phyloP scores from a whole-genome alignment of 2,113 vertebrate species.

The Chiloscyllium plagiosum region DNA sequence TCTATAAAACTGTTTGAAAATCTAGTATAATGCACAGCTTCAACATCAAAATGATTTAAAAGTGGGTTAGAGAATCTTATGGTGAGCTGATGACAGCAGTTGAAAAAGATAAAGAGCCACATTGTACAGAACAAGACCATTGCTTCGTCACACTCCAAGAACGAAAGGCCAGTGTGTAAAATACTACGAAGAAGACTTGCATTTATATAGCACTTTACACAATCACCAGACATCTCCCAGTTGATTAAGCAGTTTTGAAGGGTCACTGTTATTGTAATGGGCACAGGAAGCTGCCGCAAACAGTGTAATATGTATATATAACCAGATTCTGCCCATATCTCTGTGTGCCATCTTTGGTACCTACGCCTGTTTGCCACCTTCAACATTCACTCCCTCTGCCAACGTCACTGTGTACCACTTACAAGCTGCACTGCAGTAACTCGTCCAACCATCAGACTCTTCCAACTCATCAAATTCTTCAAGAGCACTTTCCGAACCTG shows the following conservation, averaged over 20 bases:
- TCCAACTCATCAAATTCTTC: too few relatives aligned
- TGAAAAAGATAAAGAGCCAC: not conserved
- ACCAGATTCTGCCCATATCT: too few relatives aligned
- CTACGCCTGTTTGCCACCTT: too few relatives aligned
- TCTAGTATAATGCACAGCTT: not conserved
- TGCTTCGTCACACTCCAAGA: not conserved
- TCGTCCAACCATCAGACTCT: too few relatives aligned
- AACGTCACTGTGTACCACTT: too few relatives aligned
- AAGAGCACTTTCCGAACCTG: too few relatives aligned
- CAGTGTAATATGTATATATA: too few relatives aligned
- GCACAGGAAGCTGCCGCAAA: not conserved
- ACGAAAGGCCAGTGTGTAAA: not conserved
- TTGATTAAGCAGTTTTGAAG: not conserved
- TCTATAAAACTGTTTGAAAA: not conserved
- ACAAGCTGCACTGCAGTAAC: too few relatives aligned
- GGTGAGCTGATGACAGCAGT: not conserved
- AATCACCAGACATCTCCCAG: not conserved
- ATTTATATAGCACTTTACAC: not conserved
- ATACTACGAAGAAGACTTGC: not conserved
- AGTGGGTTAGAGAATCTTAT: not conserved
- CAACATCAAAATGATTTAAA: not conserved
- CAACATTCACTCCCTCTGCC: too few relatives aligned
- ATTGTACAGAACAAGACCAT: not conserved
- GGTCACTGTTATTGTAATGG: not conserved
- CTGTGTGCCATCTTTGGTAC: too few relatives aligned